phyloP scores from a whole-genome alignment of 2,888 invertebrate genomes.

The Leptodirus hochenwartii region DNA sequence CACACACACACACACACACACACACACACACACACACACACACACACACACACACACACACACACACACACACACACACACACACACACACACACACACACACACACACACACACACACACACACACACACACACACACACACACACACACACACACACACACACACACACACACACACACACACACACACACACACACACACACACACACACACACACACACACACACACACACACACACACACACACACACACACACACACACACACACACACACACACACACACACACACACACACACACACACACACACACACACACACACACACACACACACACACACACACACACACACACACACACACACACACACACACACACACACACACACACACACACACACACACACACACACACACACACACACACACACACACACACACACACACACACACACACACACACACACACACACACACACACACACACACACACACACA shows the following conservation, averaged over 20 bases:
- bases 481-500: constrained; percentile 5
- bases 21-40: constrained; percentile 4
- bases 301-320: constrained; percentile 7
- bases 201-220: constrained; percentile 6
- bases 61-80: constrained; percentile 3
- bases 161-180: constrained; percentile 7
- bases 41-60: constrained; percentile 3
- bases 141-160: constrained; percentile 3
- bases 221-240: constrained; percentile 6
- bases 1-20: constrained; percentile 4
- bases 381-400: constrained; percentile 8
- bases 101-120: too few relatives aligned
- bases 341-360: constrained; percentile 7
- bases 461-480: constrained; percentile 7
- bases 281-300: constrained; percentile 7
- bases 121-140: constrained; percentile 6
- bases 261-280: constrained; percentile 7
- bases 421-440: constrained; percentile 7
- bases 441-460: constrained; percentile 6
- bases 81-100: too few relatives aligned
- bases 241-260: constrained; percentile 7
- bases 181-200: constrained; percentile 6
- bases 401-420: constrained; percentile 7
- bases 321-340: constrained; percentile 7
- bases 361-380: constrained; percentile 7